Evolutionary conservation across 2,888 invertebrate species (phyloP).

Genomic region (Hypomecis atomaria): DNA sequence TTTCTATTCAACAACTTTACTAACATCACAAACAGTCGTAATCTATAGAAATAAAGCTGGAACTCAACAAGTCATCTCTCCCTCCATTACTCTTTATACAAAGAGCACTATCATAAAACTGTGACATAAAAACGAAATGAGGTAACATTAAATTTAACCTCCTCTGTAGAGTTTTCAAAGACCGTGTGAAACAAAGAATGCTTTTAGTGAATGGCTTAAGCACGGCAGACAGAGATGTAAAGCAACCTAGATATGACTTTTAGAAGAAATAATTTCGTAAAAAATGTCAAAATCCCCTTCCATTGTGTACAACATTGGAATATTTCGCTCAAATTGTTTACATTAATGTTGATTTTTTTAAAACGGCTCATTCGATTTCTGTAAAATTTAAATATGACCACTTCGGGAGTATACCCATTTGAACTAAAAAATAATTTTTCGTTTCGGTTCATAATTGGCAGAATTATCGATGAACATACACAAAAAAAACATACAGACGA

Average conservation of each 20-base stretch:
- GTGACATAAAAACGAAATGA: constrained; percentile 41
- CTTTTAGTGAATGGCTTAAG: constrained; percentile 54
- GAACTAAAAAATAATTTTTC: no score
- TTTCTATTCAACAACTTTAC: not conserved
- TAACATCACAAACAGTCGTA: not conserved
- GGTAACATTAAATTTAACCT: constrained; percentile 48
- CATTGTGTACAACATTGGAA: no score
- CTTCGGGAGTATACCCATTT: no score
- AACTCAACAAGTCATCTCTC: constrained; percentile 2
- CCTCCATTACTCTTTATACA: not conserved
- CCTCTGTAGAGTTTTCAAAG: constrained; percentile 45
- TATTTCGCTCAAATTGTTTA: no score
- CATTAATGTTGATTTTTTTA: no score
- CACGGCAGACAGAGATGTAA: constrained; percentile 35
- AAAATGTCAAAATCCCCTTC: no score
- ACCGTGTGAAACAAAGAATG: constrained; percentile 54
- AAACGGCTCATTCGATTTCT: no score
- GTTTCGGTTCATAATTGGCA: no score
- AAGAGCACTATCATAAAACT: constrained; percentile 20
- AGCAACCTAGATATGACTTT: constrained; percentile 37
- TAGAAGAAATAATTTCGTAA: no score
- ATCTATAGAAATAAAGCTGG: not conserved
- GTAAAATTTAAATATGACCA: no score
- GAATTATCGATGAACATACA: no score
- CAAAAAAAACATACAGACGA: no score